Evolutionary conservation across 2,888 invertebrate species (phyloP), one percentile per base, ranked within the genome.

Genomic region (Baccha elongata): DNA sequence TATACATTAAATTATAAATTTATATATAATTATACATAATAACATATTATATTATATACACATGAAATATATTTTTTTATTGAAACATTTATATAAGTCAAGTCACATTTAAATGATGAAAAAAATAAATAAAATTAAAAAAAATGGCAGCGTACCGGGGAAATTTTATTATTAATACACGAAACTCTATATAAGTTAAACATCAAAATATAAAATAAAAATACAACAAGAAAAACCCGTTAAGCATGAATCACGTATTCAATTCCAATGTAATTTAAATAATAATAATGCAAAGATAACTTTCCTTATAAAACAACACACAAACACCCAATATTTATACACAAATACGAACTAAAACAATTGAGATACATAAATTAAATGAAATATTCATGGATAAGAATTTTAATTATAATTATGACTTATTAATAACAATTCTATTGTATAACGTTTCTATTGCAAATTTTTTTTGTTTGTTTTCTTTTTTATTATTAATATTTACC

Each of bases 31-130:
- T 46, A 73, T 7, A 68, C 46, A 67, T 44, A 68, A 4, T 4
- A 4, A 23, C 23, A 35, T 58, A 48, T 64, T 29, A 26, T 62
- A 64, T 69, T 62, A 19, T 60, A 69, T 74, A 80, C 72, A 72
- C 68, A 55, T 72, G 78, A 73, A 78, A 73, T 78, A 83, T 83
- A 83, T 83, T 83, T 83, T 83, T 83, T 83, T 83, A 83, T 83
- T 73, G 72, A 83, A 58, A 78, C 72, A 42, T 83, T 83, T 83
- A 78, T 81, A 81, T 83, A 76, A 83, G 76, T 83, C 83, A 76
- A 83, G 76, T 83, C 83, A 68, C 72, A 67, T 67, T 75, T 75
- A 50, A 65, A 52, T 42, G 67, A 68, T 58, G 19, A 48, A 71
- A 48, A 71, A 37, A 60, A 53, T 35, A 19, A 32, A 50, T n/a